A percentile compares a stretch with the other conserved stretches of the same genome.
phyloP scores from a whole-genome alignment of 2,113 vertebrate species.

The Lepus timidus region DNA sequence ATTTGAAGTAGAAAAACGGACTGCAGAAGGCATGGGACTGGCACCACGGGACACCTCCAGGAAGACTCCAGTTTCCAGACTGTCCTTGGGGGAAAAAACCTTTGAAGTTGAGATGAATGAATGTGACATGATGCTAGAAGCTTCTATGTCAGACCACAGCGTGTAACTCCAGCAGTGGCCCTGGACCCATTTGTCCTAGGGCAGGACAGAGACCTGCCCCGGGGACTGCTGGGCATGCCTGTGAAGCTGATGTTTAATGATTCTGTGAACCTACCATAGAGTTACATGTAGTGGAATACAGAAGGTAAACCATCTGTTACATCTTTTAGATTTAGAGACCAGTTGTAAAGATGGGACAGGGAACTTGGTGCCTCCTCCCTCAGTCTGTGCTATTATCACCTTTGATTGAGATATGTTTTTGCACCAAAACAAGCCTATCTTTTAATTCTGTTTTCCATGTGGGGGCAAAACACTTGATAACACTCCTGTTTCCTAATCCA shows the following conservation, averaged over 20 bases:
- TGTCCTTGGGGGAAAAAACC: slow-evolving; percentile 88
- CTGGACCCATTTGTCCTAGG: slow-evolving; percentile 53
- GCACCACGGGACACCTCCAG: slow-evolving; percentile 92
- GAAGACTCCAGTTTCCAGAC: slow-evolving; percentile 92
- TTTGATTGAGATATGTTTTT: no score
- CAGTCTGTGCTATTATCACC: not conserved
- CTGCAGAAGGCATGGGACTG: slow-evolving; percentile 91
- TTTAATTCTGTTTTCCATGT: no score
- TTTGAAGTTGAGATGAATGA: slow-evolving; percentile 99
- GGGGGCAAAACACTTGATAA: no score
- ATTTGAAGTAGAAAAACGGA: slow-evolving; percentile 91
- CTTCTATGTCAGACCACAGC: slow-evolving; percentile 97
- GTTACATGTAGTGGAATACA: slow-evolving; percentile 78
- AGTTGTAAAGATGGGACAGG: not conserved
- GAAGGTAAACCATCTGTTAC: slow-evolving; percentile 71
- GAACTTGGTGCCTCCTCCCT: not conserved
- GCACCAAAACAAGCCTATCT: no score
- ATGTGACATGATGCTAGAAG: slow-evolving; percentile 98
- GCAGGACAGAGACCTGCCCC: slow-evolving; percentile 69
- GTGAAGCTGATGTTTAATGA: slow-evolving; percentile 67
- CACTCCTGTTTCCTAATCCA: no score
- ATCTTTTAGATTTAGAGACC: slow-evolving; percentile 8
- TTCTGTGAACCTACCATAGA: slow-evolving; percentile 76
- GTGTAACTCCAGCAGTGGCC: slow-evolving; percentile 86
- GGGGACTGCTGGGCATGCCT: slow-evolving; percentile 63